A percentile compares a stretch with the other conserved stretches of the same genome.
phyloP scores from a whole-genome alignment of 2,113 vertebrate species.

The Cygnus buccinator region DNA sequence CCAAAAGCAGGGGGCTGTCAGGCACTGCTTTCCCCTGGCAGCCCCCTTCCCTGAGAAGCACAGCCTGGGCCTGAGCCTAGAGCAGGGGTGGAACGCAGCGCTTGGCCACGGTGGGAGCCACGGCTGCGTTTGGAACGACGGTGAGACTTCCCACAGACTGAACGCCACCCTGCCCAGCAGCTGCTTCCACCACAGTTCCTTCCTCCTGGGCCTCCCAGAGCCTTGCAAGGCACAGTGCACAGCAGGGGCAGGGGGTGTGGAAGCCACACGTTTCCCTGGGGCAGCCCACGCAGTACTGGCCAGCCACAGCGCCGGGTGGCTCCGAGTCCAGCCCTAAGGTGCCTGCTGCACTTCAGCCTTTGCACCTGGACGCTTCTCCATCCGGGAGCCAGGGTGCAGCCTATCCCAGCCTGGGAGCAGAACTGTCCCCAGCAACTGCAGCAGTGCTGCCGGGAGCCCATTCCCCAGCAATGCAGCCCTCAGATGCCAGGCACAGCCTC shows the following conservation, averaged over 20 bases:
- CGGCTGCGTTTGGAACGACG: not conserved
- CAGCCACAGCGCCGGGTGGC: not conserved
- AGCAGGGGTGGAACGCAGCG: not conserved
- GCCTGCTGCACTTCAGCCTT: not conserved
- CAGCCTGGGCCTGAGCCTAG: not conserved
- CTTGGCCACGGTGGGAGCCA: fast-evolving
- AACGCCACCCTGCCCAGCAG: not conserved
- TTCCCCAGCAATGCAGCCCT: fast-evolving
- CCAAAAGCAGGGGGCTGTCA: constrained; percentile 51
- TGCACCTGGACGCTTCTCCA: not conserved
- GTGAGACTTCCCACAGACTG: not conserved
- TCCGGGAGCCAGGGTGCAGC: not conserved
- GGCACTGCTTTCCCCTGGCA: not conserved
- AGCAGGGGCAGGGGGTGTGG: not conserved
- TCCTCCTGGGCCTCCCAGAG: not conserved
- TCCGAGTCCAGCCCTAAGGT: not conserved
- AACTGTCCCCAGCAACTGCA: not conserved
- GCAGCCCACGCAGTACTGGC: not conserved
- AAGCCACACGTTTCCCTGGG: not conserved
- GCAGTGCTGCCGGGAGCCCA: not conserved
- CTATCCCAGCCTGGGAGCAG: not conserved
- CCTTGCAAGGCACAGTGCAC: not conserved
- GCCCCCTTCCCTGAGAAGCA: not conserved
- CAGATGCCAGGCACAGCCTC: not conserved
- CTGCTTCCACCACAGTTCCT: not conserved